Conservation (phyloP, 2,888 invertebrate species). For the Chaitophorus viminalis region DNA sequence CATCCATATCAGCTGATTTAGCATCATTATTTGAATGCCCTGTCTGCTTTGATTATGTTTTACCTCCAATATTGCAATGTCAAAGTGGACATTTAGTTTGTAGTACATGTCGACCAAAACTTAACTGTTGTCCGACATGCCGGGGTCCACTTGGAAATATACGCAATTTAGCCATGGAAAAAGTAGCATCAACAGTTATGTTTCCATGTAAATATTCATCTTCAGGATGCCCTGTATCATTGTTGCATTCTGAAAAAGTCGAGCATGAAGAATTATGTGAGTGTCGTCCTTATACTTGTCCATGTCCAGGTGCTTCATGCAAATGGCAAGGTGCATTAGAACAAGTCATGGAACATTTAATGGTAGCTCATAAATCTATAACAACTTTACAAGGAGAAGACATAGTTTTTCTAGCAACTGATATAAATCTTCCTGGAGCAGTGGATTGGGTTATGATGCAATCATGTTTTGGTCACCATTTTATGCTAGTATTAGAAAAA, state of each 20-base stretch:
- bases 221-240: constrained; percentile 91
- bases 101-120: constrained; percentile 95
- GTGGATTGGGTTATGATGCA: constrained; percentile 99
- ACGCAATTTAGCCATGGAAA: constrained; percentile 98
- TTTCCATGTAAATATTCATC: constrained; percentile 99
- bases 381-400: constrained; percentile 99
- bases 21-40: constrained; percentile 94
- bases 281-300: constrained; percentile 97
- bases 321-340: constrained; percentile 99
- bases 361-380: constrained; percentile 97
- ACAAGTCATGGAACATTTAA: constrained; percentile 98
- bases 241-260: constrained; percentile 96
- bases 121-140: constrained; percentile 97
- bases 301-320: constrained; percentile 94
- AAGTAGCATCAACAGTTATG: constrained; percentile 97
- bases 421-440: constrained; percentile 98
- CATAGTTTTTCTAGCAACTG: constrained; percentile 98
- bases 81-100: constrained; percentile 99
- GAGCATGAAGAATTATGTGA: constrained; percentile 99
- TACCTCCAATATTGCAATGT: constrained; percentile 98
- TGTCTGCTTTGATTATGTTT: constrained; percentile 98
- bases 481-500: constrained; percentile 99
- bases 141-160: constrained; percentile 96
- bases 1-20: constrained; percentile 76
- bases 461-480: constrained; percentile 98